Percentiles rank a stretch among this genome's conserved stretches.
These are phyloP conservation scores for Oreonectes daqikongensis DNA, from an alignment of 2,797 vertebrate species.

Conservation along the genomic window DNA sequence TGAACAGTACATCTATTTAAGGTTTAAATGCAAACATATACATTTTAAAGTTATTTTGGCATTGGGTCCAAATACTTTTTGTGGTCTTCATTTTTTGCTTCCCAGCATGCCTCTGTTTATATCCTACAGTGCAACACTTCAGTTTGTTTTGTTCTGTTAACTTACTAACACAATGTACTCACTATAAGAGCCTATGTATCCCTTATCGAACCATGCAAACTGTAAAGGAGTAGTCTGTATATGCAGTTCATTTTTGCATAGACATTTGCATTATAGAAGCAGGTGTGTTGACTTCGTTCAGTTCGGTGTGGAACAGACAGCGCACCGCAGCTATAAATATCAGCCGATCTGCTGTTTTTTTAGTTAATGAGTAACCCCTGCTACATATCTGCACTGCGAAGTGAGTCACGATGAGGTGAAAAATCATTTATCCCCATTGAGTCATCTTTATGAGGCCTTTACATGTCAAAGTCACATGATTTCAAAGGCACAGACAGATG, in stretches of 20 bases:
- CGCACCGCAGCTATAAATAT: constrained; percentile 2
- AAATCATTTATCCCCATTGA: neutral
- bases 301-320: neutral
- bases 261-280: constrained; percentile 20
- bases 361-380: constrained; percentile 25
- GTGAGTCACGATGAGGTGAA: neutral
- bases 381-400: neutral
- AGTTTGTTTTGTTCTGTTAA: neutral
- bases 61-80: neutral
- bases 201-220: neutral
- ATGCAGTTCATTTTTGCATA: neutral
- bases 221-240: neutral
- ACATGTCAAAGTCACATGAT: neutral
- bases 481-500: neutral
- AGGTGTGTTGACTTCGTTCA: constrained; percentile 17
- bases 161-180: neutral
- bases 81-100: neutral
- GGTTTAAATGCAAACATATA: too few relatives aligned
- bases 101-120: neutral
- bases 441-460: neutral
- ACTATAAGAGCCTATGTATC: neutral
- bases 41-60: neutral
- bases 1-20: too few relatives aligned
- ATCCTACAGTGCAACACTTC: neutral
- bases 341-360: neutral